phyloP scores from a whole-genome alignment of 2,113 vertebrate genomes.

The Pelobates fuscus region DNA sequence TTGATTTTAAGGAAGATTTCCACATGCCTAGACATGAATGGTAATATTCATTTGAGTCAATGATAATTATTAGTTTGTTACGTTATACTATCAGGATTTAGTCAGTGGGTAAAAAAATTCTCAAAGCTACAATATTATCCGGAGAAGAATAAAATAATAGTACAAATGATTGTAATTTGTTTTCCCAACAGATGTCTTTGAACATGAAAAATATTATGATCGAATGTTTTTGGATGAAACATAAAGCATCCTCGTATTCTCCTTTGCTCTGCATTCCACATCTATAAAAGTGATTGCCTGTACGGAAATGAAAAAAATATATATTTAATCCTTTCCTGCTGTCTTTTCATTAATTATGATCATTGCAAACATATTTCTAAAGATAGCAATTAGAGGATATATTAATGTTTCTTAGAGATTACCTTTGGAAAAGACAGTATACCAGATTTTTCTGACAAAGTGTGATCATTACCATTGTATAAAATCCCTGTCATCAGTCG shows the following conservation, averaged over 20 bases:
- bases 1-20: too few relatives aligned
- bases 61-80: too few relatives aligned
- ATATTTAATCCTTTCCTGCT: slow-evolving; percentile 10
- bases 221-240: neutral
- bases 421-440: neutral
- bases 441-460: neutral
- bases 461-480: slow-evolving; percentile 4
- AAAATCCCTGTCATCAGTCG: neutral
- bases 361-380: slow-evolving; percentile 19
- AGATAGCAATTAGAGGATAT: slow-evolving; percentile 14
- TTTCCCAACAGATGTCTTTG: too few relatives aligned
- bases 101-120: too few relatives aligned
- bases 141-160: too few relatives aligned
- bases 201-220: too few relatives aligned
- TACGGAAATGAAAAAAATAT: slow-evolving; percentile 26
- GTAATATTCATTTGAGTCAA: too few relatives aligned
- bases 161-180: too few relatives aligned
- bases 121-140: too few relatives aligned
- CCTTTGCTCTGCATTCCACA: neutral
- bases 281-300: slow-evolving; percentile 5
- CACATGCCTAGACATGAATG: too few relatives aligned
- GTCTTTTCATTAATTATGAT: slow-evolving; percentile 8
- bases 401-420: neutral
- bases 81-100: too few relatives aligned
- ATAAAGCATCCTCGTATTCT: neutral